Percentiles rank a stretch among this genome's conserved stretches.
These are phyloP conservation scores for Pandemis cinnamomeana DNA, from an alignment of 2,888 invertebrate species.

Conservation along the genomic window DNA sequence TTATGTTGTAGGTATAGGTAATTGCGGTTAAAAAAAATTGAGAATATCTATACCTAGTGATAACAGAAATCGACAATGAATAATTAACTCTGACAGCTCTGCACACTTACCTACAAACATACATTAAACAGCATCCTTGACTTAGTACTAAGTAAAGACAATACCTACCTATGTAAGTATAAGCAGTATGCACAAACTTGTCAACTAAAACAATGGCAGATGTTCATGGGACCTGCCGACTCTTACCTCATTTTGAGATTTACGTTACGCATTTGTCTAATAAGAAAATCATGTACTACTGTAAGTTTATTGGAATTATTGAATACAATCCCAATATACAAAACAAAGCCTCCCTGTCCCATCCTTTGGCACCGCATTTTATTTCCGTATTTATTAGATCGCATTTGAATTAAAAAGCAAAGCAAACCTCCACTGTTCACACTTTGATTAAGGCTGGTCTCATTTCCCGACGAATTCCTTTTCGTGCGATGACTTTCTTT, in stretches of 20 bases:
- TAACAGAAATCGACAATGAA: background rate
- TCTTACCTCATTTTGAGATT: too few species aligned
- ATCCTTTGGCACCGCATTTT: background rate
- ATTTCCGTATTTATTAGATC: constrained; percentile 27
- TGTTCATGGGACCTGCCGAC: too few species aligned
- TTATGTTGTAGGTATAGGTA: background rate
- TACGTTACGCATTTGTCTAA: background rate
- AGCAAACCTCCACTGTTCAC: constrained; percentile 52
- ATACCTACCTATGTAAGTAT: too few species aligned
- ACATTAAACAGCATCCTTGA: too few species aligned
- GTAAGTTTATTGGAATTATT: background rate
- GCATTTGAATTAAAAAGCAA: constrained; percentile 32
- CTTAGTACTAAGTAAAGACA: too few species aligned
- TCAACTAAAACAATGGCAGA: too few species aligned
- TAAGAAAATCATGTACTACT: background rate
- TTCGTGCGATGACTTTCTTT: constrained; percentile 69
- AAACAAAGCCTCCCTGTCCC: background rate
- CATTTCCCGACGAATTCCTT: constrained; percentile 58
- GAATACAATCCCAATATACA: background rate
- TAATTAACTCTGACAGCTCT: too few species aligned
- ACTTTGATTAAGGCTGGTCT: constrained; percentile 61
- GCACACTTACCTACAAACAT: too few species aligned
- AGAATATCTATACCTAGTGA: background rate
- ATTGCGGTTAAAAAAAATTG: background rate
- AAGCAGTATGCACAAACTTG: too few species aligned